Evolutionary conservation across 2,888 invertebrate species (phyloP).

Genomic region (Spisula subtruncata): DNA sequence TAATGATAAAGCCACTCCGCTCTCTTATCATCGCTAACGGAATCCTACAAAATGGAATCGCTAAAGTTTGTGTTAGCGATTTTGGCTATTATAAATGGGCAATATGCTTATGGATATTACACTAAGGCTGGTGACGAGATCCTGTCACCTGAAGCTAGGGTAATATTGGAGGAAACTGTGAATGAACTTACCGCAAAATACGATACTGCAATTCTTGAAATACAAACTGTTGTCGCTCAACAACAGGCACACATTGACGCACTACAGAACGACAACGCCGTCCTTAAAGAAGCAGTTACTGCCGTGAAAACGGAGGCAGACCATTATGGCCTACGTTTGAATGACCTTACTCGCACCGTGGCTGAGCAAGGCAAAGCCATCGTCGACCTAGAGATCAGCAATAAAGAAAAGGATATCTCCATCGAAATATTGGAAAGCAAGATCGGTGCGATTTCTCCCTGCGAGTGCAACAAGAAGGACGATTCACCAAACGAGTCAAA

Average conservation of each 20-base stretch:
- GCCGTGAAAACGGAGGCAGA: background rate
- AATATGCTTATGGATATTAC: background rate
- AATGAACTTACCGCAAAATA: background rate
- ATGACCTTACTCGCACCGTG: background rate
- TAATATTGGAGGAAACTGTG: background rate
- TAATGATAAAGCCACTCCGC: background rate
- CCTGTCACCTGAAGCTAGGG: background rate
- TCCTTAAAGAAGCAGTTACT: background rate
- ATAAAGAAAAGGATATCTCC: background rate
- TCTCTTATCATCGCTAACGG: background rate
- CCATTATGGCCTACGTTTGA: background rate
- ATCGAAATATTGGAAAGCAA: background rate
- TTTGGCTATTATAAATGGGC: background rate
- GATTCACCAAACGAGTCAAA: background rate
- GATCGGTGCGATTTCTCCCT: background rate
- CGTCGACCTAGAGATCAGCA: background rate
- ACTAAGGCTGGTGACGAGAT: background rate
- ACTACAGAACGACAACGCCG: background rate
- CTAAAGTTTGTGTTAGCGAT: background rate
- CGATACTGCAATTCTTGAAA: background rate
- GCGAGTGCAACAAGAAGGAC: background rate
- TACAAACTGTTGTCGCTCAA: background rate
- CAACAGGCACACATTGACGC: background rate
- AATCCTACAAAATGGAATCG: background rate
- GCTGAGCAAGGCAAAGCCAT: conserved; percentile 3